Conservation (phyloP, 2,113 vertebrate species). For the Heloderma charlesbogerti region DNA sequence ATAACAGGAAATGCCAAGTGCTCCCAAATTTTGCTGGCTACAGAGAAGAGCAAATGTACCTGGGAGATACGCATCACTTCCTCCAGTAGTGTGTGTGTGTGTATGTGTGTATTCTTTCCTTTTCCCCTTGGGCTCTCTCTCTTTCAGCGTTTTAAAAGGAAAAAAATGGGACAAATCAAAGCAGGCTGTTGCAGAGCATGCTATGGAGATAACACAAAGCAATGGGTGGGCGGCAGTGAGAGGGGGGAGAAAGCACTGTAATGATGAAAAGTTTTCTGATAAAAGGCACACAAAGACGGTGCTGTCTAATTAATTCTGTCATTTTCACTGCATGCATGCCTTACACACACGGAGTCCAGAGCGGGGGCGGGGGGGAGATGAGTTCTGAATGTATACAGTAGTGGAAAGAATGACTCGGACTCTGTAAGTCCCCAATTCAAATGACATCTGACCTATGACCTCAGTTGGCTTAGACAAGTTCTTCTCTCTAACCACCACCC, state of each 20-base stretch:
- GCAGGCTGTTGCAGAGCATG: background rate
- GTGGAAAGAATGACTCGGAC: background rate
- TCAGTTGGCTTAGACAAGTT: no score
- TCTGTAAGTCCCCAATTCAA: background rate
- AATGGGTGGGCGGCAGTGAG: background rate
- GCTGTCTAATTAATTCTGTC: background rate
- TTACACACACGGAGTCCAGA: no score
- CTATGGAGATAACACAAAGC: background rate
- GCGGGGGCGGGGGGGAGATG: background rate
- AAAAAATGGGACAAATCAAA: background rate
- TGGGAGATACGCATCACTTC: constrained; percentile 2
- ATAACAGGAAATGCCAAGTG: background rate
- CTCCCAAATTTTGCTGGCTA: background rate
- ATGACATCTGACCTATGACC: background rate
- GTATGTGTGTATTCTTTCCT: background rate
- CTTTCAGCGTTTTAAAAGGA: background rate
- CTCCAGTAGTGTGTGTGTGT: background rate
- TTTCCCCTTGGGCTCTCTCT: background rate
- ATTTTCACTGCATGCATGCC: background rate
- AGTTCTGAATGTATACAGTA: background rate
- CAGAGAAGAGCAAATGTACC: background rate
- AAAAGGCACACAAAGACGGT: background rate
- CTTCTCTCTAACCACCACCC: no score
- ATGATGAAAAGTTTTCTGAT: background rate
- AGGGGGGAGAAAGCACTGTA: background rate